These are phyloP conservation scores for Wiebesia pumilae DNA, from an alignment of 1,140 invertebrate species.

Conservation along the genomic window DNA sequence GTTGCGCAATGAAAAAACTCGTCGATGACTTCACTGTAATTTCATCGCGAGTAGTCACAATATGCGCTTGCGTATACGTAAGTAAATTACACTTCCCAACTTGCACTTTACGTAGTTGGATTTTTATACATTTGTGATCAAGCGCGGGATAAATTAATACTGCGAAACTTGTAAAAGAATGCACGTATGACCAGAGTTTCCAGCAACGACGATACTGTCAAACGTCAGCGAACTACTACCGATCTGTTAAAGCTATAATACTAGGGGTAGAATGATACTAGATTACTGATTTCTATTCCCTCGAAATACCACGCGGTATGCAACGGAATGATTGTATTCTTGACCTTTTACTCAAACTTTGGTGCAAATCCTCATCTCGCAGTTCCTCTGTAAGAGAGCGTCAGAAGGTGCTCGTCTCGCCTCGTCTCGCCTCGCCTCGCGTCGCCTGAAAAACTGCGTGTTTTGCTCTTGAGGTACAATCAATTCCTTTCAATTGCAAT, in stretches of 20 bases:
- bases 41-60: not conserved
- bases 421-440: too few relatives aligned
- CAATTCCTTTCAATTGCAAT: too few relatives aligned
- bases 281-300: too few relatives aligned
- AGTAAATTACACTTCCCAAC: constrained; percentile 4
- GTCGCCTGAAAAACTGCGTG: too few relatives aligned
- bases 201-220: not conserved
- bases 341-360: too few relatives aligned
- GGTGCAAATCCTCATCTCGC: too few relatives aligned
- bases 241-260: not conserved
- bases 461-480: too few relatives aligned
- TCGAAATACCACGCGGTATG: too few relatives aligned
- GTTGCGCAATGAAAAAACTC: not conserved
- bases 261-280: not conserved
- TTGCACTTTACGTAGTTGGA: not conserved
- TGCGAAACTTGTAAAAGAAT: not conserved
- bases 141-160: not conserved
- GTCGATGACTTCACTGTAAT: not conserved
- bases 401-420: too few relatives aligned
- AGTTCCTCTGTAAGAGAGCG: too few relatives aligned
- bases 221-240: not conserved
- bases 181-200: not conserved
- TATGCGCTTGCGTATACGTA: not conserved
- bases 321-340: too few relatives aligned
- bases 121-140: not conserved